These are phyloP conservation scores for Sterrhoptilus dennistouni DNA, from an alignment of 2,113 vertebrate species.

Conservation along the genomic window DNA sequence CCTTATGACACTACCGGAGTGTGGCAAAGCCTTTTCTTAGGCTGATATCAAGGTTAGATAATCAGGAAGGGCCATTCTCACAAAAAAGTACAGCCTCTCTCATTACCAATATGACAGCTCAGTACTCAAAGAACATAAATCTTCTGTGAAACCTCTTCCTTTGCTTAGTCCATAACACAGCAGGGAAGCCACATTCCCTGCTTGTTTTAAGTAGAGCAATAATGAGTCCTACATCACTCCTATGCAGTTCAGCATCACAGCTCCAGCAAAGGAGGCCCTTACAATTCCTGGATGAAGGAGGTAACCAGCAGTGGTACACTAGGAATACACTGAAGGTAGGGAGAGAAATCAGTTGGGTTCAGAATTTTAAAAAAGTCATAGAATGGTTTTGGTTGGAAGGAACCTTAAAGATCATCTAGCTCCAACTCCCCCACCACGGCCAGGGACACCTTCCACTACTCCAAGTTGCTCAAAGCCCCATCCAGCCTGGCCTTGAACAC, in stretches of 20 bases:
- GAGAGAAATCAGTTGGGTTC: background rate
- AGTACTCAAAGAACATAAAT: background rate
- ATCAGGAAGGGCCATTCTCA: background rate
- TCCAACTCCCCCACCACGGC: background rate
- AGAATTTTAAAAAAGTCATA: background rate
- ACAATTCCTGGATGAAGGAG: background rate
- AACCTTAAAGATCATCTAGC: background rate
- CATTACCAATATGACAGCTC: background rate
- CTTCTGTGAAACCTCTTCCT: background rate
- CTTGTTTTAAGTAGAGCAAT: background rate
- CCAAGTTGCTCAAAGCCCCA: background rate
- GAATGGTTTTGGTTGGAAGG: background rate
- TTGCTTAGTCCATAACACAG: background rate
- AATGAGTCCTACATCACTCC: background rate
- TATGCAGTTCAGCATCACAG: background rate
- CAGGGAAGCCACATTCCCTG: accelerated
- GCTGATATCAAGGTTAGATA: background rate
- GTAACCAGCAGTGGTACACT: background rate
- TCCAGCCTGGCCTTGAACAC: background rate
- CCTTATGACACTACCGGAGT: background rate
- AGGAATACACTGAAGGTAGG: accelerated
- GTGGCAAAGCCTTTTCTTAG: background rate
- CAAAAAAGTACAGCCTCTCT: background rate
- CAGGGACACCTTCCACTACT: background rate
- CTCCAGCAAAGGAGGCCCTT: background rate